Evolutionary conservation across 2,113 vertebrate genomes (phyloP).

Genomic region (Catharus fuscescens): DNA sequence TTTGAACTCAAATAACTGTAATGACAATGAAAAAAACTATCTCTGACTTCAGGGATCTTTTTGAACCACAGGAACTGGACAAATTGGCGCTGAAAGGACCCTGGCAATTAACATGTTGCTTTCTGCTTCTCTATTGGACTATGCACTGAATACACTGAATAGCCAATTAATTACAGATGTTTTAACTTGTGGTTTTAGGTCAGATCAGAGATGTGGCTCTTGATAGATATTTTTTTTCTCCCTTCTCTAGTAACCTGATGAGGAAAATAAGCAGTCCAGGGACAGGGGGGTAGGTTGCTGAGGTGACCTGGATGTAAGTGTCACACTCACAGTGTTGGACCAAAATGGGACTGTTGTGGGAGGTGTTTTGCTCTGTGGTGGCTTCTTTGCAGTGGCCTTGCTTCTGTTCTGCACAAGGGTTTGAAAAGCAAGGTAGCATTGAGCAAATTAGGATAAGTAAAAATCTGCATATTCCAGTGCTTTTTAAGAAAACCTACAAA

Average conservation of each 20-base stretch:
- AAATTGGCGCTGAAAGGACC: constrained; percentile 28
- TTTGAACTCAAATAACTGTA: constrained; percentile 17
- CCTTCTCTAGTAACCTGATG: not conserved
- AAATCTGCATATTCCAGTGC: not conserved
- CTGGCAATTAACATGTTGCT: not conserved
- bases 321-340: fast-evolving
- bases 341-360: fast-evolving
- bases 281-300: not conserved
- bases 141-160: not conserved
- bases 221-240: not conserved
- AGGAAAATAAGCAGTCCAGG: not conserved
- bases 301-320: not conserved
- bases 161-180: constrained; percentile 25
- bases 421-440: not conserved
- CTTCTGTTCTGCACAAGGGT: not conserved
- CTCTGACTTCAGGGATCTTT: not conserved
- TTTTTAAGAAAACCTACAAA: not conserved
- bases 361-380: not conserved
- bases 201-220: not conserved
- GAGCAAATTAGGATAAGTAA: not conserved
- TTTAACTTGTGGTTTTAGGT: constrained; percentile 7
- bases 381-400: not conserved
- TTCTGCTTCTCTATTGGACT: not conserved
- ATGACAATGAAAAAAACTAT: not conserved
- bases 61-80: not conserved